A percentile compares a stretch with the other conserved stretches of the same genome.
Evolutionary conservation across 37 sponge, comb jelly and placozoan genomes (phyloP).

Genomic region (Bolinopsis microptera): DNA sequence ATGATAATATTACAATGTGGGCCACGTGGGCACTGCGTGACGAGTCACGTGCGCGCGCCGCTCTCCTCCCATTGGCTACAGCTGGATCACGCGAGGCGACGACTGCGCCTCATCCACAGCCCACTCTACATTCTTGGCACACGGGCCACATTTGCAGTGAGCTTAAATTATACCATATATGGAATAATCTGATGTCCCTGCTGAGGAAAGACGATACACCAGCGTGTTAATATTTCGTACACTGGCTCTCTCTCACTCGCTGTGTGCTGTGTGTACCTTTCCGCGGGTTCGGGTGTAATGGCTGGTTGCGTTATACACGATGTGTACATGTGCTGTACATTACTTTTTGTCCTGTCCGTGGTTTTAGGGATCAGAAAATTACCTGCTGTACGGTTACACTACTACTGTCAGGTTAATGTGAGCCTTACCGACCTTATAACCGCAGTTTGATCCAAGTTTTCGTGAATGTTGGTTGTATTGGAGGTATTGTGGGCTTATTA

Average conservation of each 20-base stretch:
- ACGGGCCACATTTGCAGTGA: conserved; percentile 21
- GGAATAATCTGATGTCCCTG: conserved; percentile 19
- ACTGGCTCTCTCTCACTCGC: background rate
- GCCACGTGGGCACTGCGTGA: background rate
- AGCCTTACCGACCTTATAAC: too few species aligned
- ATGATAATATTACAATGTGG: background rate
- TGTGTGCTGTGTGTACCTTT: conserved; percentile 36
- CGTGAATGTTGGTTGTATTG: too few species aligned
- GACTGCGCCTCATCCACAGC: background rate
- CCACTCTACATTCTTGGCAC: conserved; percentile 31
- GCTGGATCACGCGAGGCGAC: background rate
- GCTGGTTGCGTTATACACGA: background rate
- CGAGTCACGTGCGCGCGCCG: background rate
- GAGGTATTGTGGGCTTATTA: too few species aligned
- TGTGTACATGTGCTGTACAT: background rate
- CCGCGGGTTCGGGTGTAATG: background rate
- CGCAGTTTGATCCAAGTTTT: too few species aligned
- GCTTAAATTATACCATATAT: conserved; percentile 32
- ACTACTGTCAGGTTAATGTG: too few species aligned
- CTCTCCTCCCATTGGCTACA: background rate
- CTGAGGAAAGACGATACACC: conserved; percentile 45
- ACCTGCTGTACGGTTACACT: too few species aligned
- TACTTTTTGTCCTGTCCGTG: background rate
- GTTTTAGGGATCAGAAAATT: background rate
- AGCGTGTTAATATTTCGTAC: conserved; percentile 48